These are phyloP conservation scores for Odontophorus gujanensis DNA, from an alignment of 2,113 vertebrate genomes.

Conservation along the genomic window DNA sequence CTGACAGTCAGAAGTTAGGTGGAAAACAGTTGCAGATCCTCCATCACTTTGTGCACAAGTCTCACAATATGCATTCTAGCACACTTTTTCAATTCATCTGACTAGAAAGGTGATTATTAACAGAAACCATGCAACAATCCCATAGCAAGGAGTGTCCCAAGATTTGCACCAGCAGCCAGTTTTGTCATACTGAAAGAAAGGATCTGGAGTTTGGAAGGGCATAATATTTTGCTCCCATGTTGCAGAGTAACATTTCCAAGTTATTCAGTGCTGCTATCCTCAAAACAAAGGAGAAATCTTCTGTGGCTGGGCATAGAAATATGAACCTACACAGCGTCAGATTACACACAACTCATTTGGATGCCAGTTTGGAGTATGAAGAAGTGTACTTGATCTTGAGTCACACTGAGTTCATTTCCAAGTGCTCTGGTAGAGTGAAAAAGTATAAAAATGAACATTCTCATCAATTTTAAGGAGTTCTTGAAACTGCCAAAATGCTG, in stretches of 20 bases:
- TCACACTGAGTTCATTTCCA: not conserved
- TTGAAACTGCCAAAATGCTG: not conserved
- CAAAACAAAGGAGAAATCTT: not conserved
- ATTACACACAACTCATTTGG: not conserved
- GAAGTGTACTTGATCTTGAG: not conserved
- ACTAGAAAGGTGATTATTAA: not conserved
- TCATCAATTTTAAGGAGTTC: not conserved
- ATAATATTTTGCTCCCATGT: not conserved
- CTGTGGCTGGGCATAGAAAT: not conserved
- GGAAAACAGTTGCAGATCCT: not conserved
- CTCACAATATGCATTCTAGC: not conserved
- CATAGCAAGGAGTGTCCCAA: accelerated
- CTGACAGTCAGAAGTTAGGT: not conserved
- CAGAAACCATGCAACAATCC: not conserved
- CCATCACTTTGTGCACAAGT: not conserved
- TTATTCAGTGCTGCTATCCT: not conserved
- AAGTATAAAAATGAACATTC: not conserved
- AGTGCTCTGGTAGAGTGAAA: not conserved
- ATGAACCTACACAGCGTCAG: not conserved
- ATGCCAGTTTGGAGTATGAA: not conserved
- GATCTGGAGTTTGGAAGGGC: not conserved
- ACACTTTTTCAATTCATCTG: not conserved
- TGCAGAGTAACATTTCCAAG: not conserved
- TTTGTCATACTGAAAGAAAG: not conserved
- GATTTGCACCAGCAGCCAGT: not conserved